Conservation (phyloP, 1,140 invertebrate species). For the Trichoplusia ni region DNA sequence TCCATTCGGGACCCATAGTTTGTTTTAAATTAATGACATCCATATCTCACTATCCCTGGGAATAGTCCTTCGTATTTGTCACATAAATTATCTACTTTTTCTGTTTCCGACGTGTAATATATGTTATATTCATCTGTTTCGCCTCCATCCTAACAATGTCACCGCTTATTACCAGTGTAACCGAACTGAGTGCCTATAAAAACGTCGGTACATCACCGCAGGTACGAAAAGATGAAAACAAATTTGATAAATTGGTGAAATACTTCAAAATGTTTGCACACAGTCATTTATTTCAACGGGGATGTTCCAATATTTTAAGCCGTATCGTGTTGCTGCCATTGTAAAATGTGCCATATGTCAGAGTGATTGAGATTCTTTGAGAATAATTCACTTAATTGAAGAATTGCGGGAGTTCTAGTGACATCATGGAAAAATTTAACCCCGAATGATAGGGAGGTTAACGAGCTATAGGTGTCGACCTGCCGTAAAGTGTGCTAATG, state of each 20-base stretch:
- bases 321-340: not conserved
- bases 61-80: constrained; percentile 62
- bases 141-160: constrained; percentile 31
- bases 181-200: constrained; percentile 14
- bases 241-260: constrained; percentile 27
- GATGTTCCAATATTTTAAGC: constrained; percentile 40
- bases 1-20: constrained; percentile 52
- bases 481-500: constrained; percentile 55
- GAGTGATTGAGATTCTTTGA: constrained; percentile 25
- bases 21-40: constrained; percentile 61
- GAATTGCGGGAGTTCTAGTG: constrained; percentile 33
- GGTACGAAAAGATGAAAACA: constrained; percentile 24
- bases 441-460: constrained; percentile 53
- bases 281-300: constrained; percentile 31
- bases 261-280: constrained; percentile 37
- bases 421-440: constrained; percentile 52
- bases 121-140: constrained; percentile 41
- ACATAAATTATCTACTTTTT: constrained; percentile 65
- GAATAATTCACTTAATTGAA: constrained; percentile 34
- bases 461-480: constrained; percentile 54
- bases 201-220: constrained; percentile 12
- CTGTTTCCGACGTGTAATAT: constrained; percentile 45
- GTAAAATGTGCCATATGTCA: constrained; percentile 35
- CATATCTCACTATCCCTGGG: constrained; percentile 54
- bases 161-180: not conserved